A percentile compares a stretch with the other conserved stretches of the same genome.
Conservation (phyloP, 2,797 vertebrate genomes). For the Perodicticus potto region DNA sequence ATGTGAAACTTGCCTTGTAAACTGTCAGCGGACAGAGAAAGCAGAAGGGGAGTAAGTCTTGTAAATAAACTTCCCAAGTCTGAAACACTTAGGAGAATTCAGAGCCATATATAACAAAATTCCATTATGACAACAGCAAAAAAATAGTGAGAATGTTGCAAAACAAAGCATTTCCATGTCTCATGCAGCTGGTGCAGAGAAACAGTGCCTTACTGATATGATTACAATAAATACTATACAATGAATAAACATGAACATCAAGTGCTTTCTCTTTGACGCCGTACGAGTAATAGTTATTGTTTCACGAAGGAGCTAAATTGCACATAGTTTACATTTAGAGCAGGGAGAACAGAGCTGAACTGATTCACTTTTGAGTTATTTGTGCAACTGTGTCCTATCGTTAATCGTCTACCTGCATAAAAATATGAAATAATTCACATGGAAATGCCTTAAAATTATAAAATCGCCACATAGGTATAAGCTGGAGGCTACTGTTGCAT, state of each 20-base stretch:
- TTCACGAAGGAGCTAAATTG: neutral
- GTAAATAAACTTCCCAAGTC: constrained; percentile 18
- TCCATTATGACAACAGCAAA: neutral
- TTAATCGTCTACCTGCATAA: neutral
- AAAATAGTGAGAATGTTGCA: constrained; percentile 5
- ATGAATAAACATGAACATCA: constrained; percentile 42
- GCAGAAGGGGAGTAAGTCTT: neutral
- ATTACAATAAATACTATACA: constrained; percentile 72
- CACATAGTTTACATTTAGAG: neutral
- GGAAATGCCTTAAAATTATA: neutral
- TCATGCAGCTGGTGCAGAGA: constrained; percentile 75
- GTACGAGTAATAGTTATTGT: constrained; percentile 34
- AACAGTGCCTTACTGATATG: constrained; percentile 77
- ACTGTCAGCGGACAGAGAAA: neutral
- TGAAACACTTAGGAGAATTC: neutral
- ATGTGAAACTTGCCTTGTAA: neutral
- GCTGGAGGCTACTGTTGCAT: neutral
- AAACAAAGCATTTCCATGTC: constrained; percentile 60
- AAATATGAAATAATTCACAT: neutral
- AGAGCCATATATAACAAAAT: constrained; percentile 40
- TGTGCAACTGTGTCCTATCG: neutral
- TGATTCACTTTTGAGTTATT: neutral
- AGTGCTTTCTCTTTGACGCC: constrained; percentile 39
- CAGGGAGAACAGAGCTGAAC: neutral
- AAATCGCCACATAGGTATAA: neutral